Evolutionary conservation across 2,797 vertebrate species (phyloP), one percentile per base, ranked within the genome.

Genomic region (Paedocypris micromegethes): DNA sequence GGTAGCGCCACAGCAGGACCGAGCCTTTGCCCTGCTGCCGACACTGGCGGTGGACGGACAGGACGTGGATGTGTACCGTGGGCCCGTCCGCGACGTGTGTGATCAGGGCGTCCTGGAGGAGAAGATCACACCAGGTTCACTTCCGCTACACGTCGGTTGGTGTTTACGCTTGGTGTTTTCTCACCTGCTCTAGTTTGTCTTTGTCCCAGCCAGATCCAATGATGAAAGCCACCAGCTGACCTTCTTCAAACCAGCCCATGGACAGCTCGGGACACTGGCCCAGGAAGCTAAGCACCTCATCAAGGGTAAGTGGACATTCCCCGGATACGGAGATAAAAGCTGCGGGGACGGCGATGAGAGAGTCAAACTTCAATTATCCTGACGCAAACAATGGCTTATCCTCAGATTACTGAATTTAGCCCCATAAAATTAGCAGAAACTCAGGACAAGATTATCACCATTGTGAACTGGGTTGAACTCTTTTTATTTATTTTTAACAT

Each of bases 1-100:
- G 46, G 81, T 91, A 91, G 38, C 89, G 88, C 90, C 90, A 91
- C 75, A 91, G 68, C n/a, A 92, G 83, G 71, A 90, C 82, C 66
- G 90, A 90, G 70, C 90, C 90, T 48, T 89, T 91, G 51, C 90
- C 90, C 55, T 92, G 89, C 78, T 91, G 89, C 8, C 90, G 88
- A 64, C 89, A 91, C 64, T 87, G 88, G 5, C 86, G 90, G 64
- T 92, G 90, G 55, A 91, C 90, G 0, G 90, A 89, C 71, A 91
- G 75, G 68, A 92, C 87, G 0, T 91, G 90, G 80, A 92, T 88
- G 82, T 92, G 90, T 46, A 91, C 88, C 0, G 86, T 75, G 7
- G 82, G 72, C 39, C 75, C 66, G 61, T 80, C 75, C 0, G 87
- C 82, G 9, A 91, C 70, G 2, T 91, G 90, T 37, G 68, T 86